Conservation (phyloP, 2,888 invertebrate genomes). For the Latheticus oryzae region DNA sequence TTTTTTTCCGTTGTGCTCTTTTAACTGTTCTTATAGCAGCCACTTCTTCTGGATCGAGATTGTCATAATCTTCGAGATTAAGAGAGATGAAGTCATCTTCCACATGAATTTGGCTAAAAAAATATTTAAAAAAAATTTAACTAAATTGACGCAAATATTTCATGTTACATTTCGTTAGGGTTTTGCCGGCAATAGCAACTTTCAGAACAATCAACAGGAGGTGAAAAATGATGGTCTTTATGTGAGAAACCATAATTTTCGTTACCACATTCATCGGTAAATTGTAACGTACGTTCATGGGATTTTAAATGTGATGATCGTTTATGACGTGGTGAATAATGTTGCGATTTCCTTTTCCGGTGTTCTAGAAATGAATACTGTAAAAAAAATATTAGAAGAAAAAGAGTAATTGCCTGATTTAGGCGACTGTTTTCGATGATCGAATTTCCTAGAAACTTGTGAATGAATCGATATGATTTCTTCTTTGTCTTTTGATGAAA, state of each 20-base stretch:
- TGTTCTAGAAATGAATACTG: slow-evolving; percentile 6
- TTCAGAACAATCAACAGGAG: slow-evolving; percentile 28
- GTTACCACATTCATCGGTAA: slow-evolving; percentile 46
- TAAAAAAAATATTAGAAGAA: too few relatives aligned
- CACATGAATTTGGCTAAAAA: slow-evolving; percentile 63
- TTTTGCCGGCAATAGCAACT: slow-evolving; percentile 49
- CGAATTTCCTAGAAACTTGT: slow-evolving; percentile 3
- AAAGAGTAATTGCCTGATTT: slow-evolving; percentile 13
- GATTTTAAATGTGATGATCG: slow-evolving; percentile 19
- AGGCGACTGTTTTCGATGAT: neutral
- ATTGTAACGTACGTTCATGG: slow-evolving; percentile 43
- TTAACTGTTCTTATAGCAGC: slow-evolving; percentile 56
- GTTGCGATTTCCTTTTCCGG: slow-evolving; percentile 1
- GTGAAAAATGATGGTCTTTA: neutral
- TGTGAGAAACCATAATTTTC: slow-evolving; percentile 23
- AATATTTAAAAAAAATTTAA: slow-evolving; percentile 1
- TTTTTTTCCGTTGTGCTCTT: slow-evolving; percentile 61
- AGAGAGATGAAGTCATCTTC: slow-evolving; percentile 69
- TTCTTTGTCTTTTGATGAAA: slow-evolving; percentile 39
- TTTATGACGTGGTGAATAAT: slow-evolving; percentile 4
- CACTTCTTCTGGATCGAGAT: slow-evolving; percentile 60
- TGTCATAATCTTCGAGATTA: slow-evolving; percentile 65
- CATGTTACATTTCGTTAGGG: slow-evolving; percentile 46
- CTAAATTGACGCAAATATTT: neutral
- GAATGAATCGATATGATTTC: slow-evolving; percentile 22